A percentile compares a stretch with the other conserved stretches of the same genome.
These are phyloP conservation scores for Drosophila pachea DNA, from an alignment of 1,140 invertebrate genomes.

Conservation along the genomic window DNA sequence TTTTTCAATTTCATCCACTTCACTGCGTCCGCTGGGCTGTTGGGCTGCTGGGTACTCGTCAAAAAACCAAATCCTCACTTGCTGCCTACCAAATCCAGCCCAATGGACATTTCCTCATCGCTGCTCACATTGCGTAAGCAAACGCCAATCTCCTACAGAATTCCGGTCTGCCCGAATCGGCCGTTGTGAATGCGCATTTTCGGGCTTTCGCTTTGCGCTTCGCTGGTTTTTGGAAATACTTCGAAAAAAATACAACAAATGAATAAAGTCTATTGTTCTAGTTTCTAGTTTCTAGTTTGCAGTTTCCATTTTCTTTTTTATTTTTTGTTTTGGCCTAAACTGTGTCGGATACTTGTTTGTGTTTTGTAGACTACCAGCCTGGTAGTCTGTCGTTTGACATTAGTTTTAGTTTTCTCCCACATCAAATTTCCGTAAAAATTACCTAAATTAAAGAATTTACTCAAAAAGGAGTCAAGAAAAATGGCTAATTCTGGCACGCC, in stretches of 20 bases:
- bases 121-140: conserved; percentile 29
- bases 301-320: background rate
- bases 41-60: conserved; percentile 15
- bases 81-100: conserved; percentile 11
- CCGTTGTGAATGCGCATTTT: conserved; percentile 47
- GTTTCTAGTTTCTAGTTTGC: too few relatives aligned
- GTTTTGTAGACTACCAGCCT: background rate
- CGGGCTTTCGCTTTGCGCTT: conserved; percentile 29
- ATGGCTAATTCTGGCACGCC: conserved; percentile 24
- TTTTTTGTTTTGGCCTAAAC: background rate
- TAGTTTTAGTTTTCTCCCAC: conserved; percentile 5
- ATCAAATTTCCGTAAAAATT: conserved; percentile 20
- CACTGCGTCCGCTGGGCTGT: conserved; percentile 38
- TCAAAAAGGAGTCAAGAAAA: conserved; percentile 3
- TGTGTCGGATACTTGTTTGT: conserved; percentile 2
- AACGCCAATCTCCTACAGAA: conserved; percentile 17
- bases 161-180: conserved; percentile 29
- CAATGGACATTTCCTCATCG: conserved; percentile 31
- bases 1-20: conserved; percentile 55
- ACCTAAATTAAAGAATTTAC: conserved; percentile 15
- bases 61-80: conserved; percentile 4
- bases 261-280: background rate
- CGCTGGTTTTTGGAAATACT: conserved; percentile 43
- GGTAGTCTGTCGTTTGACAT: conserved; percentile 3
- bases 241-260: conserved; percentile 6